Percentiles rank a stretch among this genome's conserved stretches.
phyloP scores from a whole-genome alignment of 2,888 invertebrate species.

The Heliconius charithonia region DNA sequence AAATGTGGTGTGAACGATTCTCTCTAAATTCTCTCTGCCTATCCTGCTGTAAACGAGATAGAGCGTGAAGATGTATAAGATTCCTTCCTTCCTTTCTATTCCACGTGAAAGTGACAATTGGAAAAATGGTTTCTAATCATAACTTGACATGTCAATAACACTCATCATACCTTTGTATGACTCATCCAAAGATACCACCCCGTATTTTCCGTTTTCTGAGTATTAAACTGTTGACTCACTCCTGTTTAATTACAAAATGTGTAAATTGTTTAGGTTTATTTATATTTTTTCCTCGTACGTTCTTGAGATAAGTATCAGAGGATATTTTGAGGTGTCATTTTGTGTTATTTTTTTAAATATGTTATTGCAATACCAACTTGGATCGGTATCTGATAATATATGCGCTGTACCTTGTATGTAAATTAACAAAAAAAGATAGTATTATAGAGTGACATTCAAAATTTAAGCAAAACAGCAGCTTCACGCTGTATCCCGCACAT shows the following conservation, averaged over 20 bases:
- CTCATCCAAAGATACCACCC: constrained; percentile 1
- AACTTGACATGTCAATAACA: not conserved
- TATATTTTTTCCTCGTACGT: not conserved
- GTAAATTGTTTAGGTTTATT: not conserved
- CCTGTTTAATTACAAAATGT: constrained; percentile 13
- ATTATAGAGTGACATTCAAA: no score
- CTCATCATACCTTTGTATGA: constrained; percentile 6
- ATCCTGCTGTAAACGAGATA: not conserved
- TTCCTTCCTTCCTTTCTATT: no score
- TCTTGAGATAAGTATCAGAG: not conserved
- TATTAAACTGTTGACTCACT: constrained; percentile 25
- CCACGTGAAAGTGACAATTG: not conserved
- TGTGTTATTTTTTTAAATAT: not conserved
- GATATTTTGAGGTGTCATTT: not conserved
- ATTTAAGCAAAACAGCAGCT: not conserved
- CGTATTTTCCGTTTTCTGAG: constrained; percentile 21
- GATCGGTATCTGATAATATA: no score
- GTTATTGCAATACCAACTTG: no score
- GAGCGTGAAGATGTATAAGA: not conserved
- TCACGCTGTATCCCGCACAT: not conserved
- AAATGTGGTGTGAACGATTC: no score
- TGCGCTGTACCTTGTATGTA: no score
- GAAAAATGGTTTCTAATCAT: not conserved
- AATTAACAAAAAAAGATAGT: no score
- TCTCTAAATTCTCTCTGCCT: not conserved